Evolutionary conservation across 2,797 vertebrate species (phyloP).

Genomic region (Molossus molossus): DNA sequence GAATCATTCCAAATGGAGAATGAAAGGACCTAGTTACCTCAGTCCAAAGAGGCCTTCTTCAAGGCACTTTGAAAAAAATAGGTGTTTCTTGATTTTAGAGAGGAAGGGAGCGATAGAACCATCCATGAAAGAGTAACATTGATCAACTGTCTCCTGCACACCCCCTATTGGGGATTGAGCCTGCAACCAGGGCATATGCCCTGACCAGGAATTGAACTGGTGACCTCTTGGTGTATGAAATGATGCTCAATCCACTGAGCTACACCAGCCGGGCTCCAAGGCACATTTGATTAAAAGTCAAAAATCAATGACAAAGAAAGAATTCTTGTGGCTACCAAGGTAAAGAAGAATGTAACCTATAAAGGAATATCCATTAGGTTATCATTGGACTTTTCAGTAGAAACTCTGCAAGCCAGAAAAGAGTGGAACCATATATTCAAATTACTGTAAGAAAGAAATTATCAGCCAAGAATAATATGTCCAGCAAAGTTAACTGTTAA

Average conservation of each 20-base stretch:
- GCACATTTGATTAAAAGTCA: not conserved
- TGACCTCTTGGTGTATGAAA: too few relatives aligned
- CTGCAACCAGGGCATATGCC: too few relatives aligned
- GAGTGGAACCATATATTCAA: not conserved
- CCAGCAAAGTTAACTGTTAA: not conserved
- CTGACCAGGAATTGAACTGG: too few relatives aligned
- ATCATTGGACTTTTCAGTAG: not conserved
- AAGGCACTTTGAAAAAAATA: not conserved
- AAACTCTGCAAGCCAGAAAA: not conserved
- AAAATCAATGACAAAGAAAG: not conserved
- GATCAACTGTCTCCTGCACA: too few relatives aligned
- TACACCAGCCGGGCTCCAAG: not conserved
- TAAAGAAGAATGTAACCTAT: not conserved
- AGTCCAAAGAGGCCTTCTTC: not conserved
- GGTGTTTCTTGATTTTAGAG: too few relatives aligned
- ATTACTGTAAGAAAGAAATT: not conserved
- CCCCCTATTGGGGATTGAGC: too few relatives aligned
- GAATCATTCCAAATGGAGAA: slow-evolving; percentile 22
- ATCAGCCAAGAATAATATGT: not conserved
- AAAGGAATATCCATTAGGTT: not conserved
- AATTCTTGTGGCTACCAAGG: not conserved
- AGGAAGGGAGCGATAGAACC: too few relatives aligned
- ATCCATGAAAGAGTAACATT: too few relatives aligned
- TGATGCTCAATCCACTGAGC: too few relatives aligned
- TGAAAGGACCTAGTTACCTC: not conserved